Base-by-base conservation (phyloP, 2,113 vertebrate species). In the Nothoprocta perdicaria region DNA sequence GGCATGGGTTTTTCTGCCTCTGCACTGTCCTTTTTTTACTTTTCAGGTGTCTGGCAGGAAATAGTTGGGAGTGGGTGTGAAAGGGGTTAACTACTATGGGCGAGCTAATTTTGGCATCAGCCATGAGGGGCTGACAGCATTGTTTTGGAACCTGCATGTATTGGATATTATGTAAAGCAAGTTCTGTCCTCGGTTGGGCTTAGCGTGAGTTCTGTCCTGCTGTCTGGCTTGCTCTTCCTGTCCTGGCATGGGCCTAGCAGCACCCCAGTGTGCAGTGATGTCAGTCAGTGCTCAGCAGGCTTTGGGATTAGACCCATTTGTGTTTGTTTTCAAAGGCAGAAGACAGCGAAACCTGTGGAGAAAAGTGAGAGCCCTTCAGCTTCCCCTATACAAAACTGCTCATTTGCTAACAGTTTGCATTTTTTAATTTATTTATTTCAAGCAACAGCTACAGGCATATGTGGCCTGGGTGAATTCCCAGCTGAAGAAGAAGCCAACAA, bases 401-500 rank as follows among this genome's bases (percentile, higher is more conserved):
- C 53, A 66, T 1, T 1, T 60, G 29, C 60, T 53, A 72, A 46
- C 3, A 14, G 31, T 38, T 55, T 50, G 0, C 12, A 11, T 63
- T 8, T 82, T 2, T 12, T 87, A 75, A 48, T 48, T 48, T 48
- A 48, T 89, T 74, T 92, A 1, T 97, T 97, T 80, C 73, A 97
- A 99, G 99, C 99, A 99, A 93, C 99, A 99, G 71, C 97, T 99
- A 72, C 98, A 98, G 95, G 98, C 99, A 0, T 99, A 99, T 3
- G 98, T 99, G 93, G 98, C 98, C 97, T 99, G 99, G 99, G 99
- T 99, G 96, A 99, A 99, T 31, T 97, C 98, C 31, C 99, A 99
- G 96, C 97, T 99, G 94, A 99, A 94, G 97, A 99, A 98, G 98
- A 98, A 98, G 92, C 98, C 98, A 0, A 96, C 97, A 1, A 86